Evolutionary conservation across 2,888 invertebrate species (phyloP), one percentile per base, ranked within the genome.

Genomic region (Chironomus riparius): DNA sequence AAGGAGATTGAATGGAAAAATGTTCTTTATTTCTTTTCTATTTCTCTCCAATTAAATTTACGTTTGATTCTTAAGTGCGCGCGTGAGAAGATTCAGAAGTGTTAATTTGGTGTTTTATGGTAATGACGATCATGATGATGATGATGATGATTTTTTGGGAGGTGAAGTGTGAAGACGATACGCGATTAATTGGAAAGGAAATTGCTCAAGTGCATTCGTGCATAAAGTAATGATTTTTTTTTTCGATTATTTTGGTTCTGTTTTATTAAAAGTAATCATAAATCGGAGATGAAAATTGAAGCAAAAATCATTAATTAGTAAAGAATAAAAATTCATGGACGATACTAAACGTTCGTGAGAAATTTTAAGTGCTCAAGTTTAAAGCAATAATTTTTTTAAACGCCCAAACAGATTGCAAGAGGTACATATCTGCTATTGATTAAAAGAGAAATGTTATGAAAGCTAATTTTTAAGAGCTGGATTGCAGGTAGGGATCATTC

Each of bases 31-130:
- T 28, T 28, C 6, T 28, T 38, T 38, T 38, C 10, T 18, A 56
- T 56, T 56, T 56, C 65, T 24, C n/a, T 65, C 65, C 65, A 65
- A 24, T 65, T 65, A 22, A 65, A 65, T 65, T 24, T 22, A 24
- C 21, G 21, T 22, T 24, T 21, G 7, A 65, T 13, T 24, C 24
- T 65, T 21, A 65, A 65, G 65, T 65, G 18, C n/a, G 65, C 24
- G 65, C 65, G 65, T 65, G 65, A 65, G 65, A 65, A 65, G 22
- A 24, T 65, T 24, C 21, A 65, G n/a, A 65, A 65, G 65, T 65
- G 65, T 65, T 65, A 65, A 65, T 65, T 65, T 65, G 65, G 21
- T 65, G 24, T 65, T 65, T 65, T 24, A 24, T 65, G 65, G 24
- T 24, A 56, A n/a, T 65, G 24, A 65, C 10, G 62, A n/a, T n/a